Percentiles rank a stretch among this genome's conserved stretches.
Evolutionary conservation across 2,113 vertebrate species (phyloP).

Genomic region (Falcunculus frontatus): DNA sequence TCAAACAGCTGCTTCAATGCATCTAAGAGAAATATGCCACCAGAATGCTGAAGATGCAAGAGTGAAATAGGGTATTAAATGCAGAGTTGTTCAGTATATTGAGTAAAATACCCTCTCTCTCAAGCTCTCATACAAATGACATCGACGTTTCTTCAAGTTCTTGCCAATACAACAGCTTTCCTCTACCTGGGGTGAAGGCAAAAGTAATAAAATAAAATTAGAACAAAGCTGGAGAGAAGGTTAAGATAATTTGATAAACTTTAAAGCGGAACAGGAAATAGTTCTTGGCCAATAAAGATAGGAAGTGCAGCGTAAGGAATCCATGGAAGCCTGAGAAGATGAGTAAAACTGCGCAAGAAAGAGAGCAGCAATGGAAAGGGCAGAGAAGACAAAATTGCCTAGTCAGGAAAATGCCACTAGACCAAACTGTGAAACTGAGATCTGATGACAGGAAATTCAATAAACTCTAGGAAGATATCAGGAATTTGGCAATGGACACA

Average conservation of each 20-base stretch:
- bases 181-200: background rate
- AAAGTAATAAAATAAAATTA: background rate
- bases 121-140: background rate
- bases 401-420: background rate
- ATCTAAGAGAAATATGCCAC: background rate
- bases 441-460: background rate
- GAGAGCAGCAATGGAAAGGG: background rate
- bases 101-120: background rate
- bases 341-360: background rate
- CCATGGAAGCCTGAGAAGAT: background rate
- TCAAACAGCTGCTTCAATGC: conserved; percentile 5
- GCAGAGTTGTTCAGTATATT: background rate
- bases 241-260: background rate
- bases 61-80: background rate
- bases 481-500: background rate
- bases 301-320: background rate
- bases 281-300: background rate
- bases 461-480: background rate
- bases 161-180: background rate
- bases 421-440: background rate
- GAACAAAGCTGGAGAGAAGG: background rate
- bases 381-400: background rate
- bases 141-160: background rate
- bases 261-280: background rate
- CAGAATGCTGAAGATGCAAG: background rate